phyloP scores from a whole-genome alignment of 2,888 invertebrate genomes.

The Sinohyriopsis cumingii region DNA sequence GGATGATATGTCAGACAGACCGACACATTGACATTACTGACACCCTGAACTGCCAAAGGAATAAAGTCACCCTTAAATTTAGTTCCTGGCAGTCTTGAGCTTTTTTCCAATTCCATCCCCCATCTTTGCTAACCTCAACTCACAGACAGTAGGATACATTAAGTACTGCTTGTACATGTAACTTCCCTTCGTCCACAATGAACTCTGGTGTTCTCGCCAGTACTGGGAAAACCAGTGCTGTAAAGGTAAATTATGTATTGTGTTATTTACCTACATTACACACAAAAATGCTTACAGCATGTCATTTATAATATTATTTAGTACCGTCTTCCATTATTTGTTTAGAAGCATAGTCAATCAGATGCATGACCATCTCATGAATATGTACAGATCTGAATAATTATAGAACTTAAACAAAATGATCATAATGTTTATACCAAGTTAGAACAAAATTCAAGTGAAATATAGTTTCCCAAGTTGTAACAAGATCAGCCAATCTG shows the following conservation, averaged over 20 bases:
- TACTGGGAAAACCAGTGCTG: slow-evolving; percentile 53
- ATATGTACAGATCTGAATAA: too few relatives aligned
- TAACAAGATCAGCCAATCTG: too few relatives aligned
- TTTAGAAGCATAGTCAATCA: too few relatives aligned
- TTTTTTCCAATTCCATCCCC: slow-evolving; percentile 45
- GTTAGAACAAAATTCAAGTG: too few relatives aligned
- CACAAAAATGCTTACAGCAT: not conserved
- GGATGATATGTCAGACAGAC: slow-evolving; percentile 56
- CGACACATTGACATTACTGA: slow-evolving; percentile 54
- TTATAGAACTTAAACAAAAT: too few relatives aligned
- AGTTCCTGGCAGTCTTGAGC: slow-evolving; percentile 42
- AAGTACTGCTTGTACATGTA: slow-evolving; percentile 41
- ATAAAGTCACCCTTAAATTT: slow-evolving; percentile 19
- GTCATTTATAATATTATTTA: too few relatives aligned
- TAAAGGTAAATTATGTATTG: slow-evolving; percentile 7
- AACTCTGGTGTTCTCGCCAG: slow-evolving; percentile 46
- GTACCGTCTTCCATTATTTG: too few relatives aligned
- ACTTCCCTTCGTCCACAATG: slow-evolving; percentile 34
- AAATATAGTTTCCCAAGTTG: too few relatives aligned
- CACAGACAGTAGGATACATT: slow-evolving; percentile 53
- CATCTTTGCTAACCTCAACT: slow-evolving; percentile 45
- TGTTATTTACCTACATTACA: too few relatives aligned
- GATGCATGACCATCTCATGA: too few relatives aligned
- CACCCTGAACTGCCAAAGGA: slow-evolving; percentile 34
- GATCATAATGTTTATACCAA: too few relatives aligned